Evolutionary conservation across 1,140 invertebrate species (phyloP).

Genomic region (Wiebesia pumilae): DNA sequence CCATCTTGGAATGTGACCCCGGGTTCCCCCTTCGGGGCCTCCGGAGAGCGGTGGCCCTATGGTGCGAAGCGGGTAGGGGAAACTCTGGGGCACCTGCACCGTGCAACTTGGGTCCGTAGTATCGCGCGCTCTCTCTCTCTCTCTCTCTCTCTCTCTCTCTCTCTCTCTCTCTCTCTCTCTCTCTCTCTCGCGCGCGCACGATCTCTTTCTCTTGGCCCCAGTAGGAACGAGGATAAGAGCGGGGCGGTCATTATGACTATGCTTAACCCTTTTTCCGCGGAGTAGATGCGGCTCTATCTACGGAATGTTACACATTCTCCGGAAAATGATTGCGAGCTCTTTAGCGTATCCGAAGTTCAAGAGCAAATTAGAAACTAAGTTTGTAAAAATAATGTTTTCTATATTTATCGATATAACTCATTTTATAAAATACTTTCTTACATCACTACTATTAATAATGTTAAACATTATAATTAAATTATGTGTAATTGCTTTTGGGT

Average conservation of each 20-base stretch:
- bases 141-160: neutral
- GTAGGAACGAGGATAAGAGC: neutral
- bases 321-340: neutral
- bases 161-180: neutral
- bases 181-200: neutral
- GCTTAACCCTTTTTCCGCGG: slow-evolving; percentile 39
- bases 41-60: slow-evolving; percentile 40
- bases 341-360: neutral
- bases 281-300: no score
- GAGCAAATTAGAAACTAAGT: neutral
- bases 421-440: no score
- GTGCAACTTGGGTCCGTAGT: slow-evolving; percentile 40
- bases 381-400: no score
- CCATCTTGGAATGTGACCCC: slow-evolving; percentile 78
- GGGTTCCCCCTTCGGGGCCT: slow-evolving; percentile 64
- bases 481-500: no score
- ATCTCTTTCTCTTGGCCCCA: neutral
- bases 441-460: no score
- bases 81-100: slow-evolving; percentile 20
- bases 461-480: no score
- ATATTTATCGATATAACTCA: no score
- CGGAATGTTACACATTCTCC: slow-evolving; percentile 15
- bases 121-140: neutral
- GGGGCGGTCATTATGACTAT: slow-evolving; percentile 26
- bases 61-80: slow-evolving; percentile 62